phyloP scores from a whole-genome alignment of 2,113 vertebrate genomes.

The Octodon degus region DNA sequence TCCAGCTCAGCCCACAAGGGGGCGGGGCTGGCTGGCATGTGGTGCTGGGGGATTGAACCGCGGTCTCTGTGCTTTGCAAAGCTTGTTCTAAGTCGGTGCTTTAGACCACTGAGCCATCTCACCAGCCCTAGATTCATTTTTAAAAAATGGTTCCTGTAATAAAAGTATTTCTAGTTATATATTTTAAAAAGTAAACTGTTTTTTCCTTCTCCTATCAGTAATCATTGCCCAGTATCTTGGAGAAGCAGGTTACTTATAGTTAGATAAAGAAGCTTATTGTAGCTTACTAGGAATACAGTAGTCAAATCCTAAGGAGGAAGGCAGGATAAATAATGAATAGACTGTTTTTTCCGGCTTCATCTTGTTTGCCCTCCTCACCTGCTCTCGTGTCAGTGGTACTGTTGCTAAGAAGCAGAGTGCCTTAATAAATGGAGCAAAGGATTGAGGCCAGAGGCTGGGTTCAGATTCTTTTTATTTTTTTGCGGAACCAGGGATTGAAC shows the following conservation, averaged over 20 bases:
- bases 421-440: neutral
- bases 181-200: slow-evolving; percentile 1
- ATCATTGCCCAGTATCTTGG: neutral
- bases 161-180: neutral
- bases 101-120: too few relatives aligned
- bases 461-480: neutral
- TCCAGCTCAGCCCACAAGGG: too few relatives aligned
- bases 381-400: neutral
- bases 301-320: neutral
- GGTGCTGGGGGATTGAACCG: too few relatives aligned
- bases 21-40: too few relatives aligned
- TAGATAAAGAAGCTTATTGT: neutral
- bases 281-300: neutral
- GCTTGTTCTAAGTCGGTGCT: too few relatives aligned
- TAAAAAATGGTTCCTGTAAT: neutral
- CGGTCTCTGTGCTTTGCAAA: too few relatives aligned
- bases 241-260: neutral
- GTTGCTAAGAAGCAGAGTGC: neutral
- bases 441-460: neutral
- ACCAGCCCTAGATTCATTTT: slow-evolving; percentile 55
- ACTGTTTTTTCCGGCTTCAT: neutral
- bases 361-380: neutral
- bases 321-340: neutral
- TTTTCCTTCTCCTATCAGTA: neutral
- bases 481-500: too few relatives aligned